Percentiles rank a stretch among this genome's conserved stretches.
Evolutionary conservation across 2,113 vertebrate species (phyloP).

Genomic region (Hypomesus transpacificus): DNA sequence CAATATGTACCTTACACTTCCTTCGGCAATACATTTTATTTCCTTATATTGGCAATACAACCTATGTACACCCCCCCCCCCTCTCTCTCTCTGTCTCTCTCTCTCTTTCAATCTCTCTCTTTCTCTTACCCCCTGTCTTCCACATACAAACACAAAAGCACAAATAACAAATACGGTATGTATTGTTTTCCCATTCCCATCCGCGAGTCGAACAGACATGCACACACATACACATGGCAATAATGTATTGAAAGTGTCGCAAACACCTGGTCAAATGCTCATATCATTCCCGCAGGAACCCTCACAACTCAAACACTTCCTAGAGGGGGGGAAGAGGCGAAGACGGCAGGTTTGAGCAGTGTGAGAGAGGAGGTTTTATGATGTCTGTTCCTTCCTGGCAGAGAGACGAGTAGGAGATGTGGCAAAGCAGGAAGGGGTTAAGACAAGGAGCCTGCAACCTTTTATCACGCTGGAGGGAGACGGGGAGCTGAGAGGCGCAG

Average conservation of each 20-base stretch:
- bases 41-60: conserved; percentile 39
- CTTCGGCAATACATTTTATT: conserved; percentile 67
- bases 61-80: not conserved
- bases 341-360: conserved; percentile 45
- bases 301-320: conserved; percentile 51
- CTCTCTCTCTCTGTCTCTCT: conserved; percentile 10
- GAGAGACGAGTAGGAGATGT: conserved; percentile 38
- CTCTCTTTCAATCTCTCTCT: conserved; percentile 25
- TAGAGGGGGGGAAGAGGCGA: conserved; percentile 31
- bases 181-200: conserved; percentile 50
- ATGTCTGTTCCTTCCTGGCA: conserved; percentile 48
- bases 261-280: conserved; percentile 71
- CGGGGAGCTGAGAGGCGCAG: conserved; percentile 57
- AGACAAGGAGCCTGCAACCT: conserved; percentile 60
- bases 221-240: conserved; percentile 51
- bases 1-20: conserved; percentile 68
- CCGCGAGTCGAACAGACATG: conserved; percentile 55
- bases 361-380: conserved; percentile 41
- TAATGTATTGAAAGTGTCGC: conserved; percentile 65
- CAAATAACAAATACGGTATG: conserved; percentile 56
- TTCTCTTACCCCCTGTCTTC: conserved; percentile 44
- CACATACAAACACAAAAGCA: conserved; percentile 38
- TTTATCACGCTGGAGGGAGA: conserved; percentile 71
- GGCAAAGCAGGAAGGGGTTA: conserved; percentile 63
- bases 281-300: conserved; percentile 57